Base-by-base conservation (phyloP, 2,888 invertebrate species). In the Nomada fabriciana region DNA sequence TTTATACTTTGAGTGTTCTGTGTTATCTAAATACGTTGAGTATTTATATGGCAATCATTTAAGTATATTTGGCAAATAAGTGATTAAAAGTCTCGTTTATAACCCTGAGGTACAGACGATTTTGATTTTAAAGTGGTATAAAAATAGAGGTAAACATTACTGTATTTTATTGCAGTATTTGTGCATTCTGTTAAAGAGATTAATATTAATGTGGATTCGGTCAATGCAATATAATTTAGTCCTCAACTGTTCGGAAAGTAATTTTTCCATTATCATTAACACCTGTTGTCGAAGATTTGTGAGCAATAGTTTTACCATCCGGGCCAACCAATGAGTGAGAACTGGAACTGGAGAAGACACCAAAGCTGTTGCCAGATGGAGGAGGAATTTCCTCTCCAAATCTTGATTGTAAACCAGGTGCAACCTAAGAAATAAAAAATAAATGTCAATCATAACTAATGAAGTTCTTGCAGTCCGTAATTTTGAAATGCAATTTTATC, bases 181-280 rank as follows among this genome's bases (percentile, higher is more conserved):
- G n/a, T 10, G 9, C 20, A 23, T 68, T 60, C n/a, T n/a, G 20
- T 43, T 18, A 42, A 69, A 57, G 42, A 61, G 25, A 42, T 61
- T 36, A n/a, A 65, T 55, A 4, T 11, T 10, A 13, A n/a, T n/a
- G 11, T 60, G 23, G 13, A 18, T 29, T n/a, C 18, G 20, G 70
- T 70, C 43, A 52, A 36, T 9, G 36, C 36, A 52, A 4, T 7
- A 20, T 2, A 57, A 67, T 69, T 80, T 88, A 94, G 86, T 94
- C 94, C 69, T 93, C 91, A 7, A 96, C 95, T 53, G 94, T 94
- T 90, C 96, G 96, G 64, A 95, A 95, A 73, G 96, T 95, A 59
- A 97, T 91, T 91, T 96, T 96, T 82, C 97, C 97, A 90, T 97
- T 97, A 88, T 97, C 96, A 90, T 97, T 96, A 71, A 97, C 94